Base-by-base conservation (phyloP, 2,113 vertebrate species). In the Erythrocebus patas region DNA sequence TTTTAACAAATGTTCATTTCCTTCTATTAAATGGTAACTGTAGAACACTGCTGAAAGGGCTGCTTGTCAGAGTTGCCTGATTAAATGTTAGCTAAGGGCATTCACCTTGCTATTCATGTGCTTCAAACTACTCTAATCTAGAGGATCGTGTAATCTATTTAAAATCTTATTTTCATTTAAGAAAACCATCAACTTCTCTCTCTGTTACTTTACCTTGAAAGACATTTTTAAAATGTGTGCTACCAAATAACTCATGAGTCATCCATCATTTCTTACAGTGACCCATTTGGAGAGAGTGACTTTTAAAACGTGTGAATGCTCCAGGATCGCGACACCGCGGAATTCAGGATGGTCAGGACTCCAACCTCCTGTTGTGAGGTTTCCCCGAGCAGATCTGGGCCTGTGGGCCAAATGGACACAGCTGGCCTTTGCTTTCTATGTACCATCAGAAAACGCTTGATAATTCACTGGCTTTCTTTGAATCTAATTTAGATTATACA, bases 361-460 rank as follows among this genome's bases (percentile, higher is more conserved):
- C 3, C 72, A 72, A 72, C 35, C 59, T 40, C 57, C 76, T 2
- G 12, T 61, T 2, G 48, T 32, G 93, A 6, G 11, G 68, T 73
- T 73, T 94, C 80, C 80, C 92, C 45, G 78, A 68, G 48, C 10
- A 22, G 89, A 10, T 16, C 23, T 23, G 12, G 78, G 85, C n/a
- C 95, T 96, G 97, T 18, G 20, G n/a, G 70, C 86, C 96, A 96
- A 92, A 96, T 96, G 95, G 45, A 8, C 59, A 88, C 4, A 22
- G 30, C 59, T 64, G 22, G n/a, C n/a, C 23, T 43, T 52, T 35
- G 35, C 35, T 73, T n/a, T 92, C 52, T 52, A 52, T 35, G 11
- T 3, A 11, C 7, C 40, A 16, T 68, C 82, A 38, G 52, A 73
- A 91, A 78, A 9, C 9, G 50, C 72, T 57, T 91, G 50, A 57